phyloP scores from a whole-genome alignment of 2,113 vertebrate genomes.

The Acrocephalus kingi region DNA sequence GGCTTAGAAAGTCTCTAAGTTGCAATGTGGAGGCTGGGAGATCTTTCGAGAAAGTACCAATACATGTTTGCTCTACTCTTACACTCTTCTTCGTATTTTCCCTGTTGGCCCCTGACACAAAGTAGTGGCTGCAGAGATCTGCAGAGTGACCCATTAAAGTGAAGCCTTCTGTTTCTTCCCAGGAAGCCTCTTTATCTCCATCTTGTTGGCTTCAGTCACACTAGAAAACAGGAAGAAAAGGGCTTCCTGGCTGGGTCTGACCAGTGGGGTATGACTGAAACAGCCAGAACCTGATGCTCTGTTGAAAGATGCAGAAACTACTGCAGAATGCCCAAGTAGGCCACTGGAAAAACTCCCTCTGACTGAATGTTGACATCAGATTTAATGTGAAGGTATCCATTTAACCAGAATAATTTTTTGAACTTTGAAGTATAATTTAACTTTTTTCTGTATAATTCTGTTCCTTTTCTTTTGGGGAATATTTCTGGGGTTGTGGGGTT shows the following conservation, averaged over 20 bases:
- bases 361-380: neutral
- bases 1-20: neutral
- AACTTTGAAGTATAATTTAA: neutral
- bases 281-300: neutral
- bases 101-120: neutral
- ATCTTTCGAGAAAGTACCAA: neutral
- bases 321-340: neutral
- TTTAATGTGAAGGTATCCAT: neutral
- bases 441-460: neutral
- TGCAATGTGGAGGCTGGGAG: neutral
- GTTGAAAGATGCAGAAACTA: neutral
- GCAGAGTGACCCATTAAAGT: neutral
- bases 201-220: constrained; percentile 12
- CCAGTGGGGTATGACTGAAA: constrained; percentile 9
- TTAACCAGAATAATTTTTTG: neutral
- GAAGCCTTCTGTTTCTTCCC: constrained; percentile 3
- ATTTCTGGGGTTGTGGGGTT: neutral
- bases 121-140: neutral
- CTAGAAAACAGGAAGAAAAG: neutral
- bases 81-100: neutral
- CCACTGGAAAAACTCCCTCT: neutral
- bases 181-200: constrained; percentile 46
- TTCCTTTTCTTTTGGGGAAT: neutral
- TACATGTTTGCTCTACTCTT: neutral
- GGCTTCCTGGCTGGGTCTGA: constrained; percentile 1